Percentiles rank a stretch among this genome's conserved stretches.
phyloP scores from a whole-genome alignment of 2,888 invertebrate genomes.

The Ferdinandea cuprea region DNA sequence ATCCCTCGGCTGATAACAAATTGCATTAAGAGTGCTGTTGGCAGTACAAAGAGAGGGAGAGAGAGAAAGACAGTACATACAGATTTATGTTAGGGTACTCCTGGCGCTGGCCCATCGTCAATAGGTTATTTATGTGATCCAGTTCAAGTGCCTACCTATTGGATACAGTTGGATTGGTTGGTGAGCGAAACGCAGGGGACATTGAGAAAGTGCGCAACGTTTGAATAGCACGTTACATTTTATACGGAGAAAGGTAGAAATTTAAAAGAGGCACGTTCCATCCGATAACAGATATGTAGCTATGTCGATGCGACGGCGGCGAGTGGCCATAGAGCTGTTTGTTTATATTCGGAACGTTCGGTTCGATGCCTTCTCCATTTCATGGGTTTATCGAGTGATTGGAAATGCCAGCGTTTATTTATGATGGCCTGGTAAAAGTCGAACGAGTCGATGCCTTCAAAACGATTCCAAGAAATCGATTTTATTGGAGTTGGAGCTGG shows the following conservation, averaged over 20 bases:
- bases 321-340: slow-evolving; percentile 36
- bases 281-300: slow-evolving; percentile 52
- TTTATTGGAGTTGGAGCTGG: slow-evolving; percentile 78
- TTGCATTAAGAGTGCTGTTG: neutral
- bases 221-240: slow-evolving; percentile 11
- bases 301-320: slow-evolving; percentile 23
- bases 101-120: slow-evolving; percentile 32
- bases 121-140: slow-evolving; percentile 69
- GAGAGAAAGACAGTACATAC: neutral
- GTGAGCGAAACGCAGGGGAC: neutral
- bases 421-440: slow-evolving; percentile 79
- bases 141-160: slow-evolving; percentile 49
- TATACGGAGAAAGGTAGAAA: slow-evolving; percentile 61
- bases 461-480: slow-evolving; percentile 79
- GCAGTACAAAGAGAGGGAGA: too few relatives aligned
- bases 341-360: slow-evolving; percentile 61
- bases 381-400: slow-evolving; percentile 74
- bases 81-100: neutral
- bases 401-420: slow-evolving; percentile 72
- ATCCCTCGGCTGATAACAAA: neutral
- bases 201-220: slow-evolving; percentile 28
- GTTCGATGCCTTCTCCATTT: slow-evolving; percentile 67
- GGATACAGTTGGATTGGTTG: slow-evolving; percentile 1
- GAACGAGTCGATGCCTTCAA: slow-evolving; percentile 81
- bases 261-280: slow-evolving; percentile 63